Base-by-base conservation (phyloP, 2,888 invertebrate species). In the Melipona bicolor region DNA sequence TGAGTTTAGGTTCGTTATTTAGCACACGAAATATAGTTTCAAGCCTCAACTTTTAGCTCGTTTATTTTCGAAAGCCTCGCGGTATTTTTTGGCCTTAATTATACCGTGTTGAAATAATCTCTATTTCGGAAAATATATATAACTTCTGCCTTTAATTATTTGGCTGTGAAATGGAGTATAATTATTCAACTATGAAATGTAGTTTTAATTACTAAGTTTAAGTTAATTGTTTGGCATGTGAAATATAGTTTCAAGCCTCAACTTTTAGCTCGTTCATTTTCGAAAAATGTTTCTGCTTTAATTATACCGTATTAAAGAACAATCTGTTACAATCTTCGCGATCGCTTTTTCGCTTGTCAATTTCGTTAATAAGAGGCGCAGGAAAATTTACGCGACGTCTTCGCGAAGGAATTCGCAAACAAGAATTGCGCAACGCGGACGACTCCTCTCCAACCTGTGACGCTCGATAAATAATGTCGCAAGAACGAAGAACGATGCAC, bases 401-500 rank as follows among this genome's bases (percentile, higher is more conserved):
- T 64, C 32, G 73, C 43, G 76, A 84, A 71, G 61, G 56, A 27
- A 82, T 77, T 49, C 82, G 17, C 68, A 27, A 19, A 17, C 56
- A 32, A 72, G 73, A 78, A 67, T 79, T 52, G 52, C 67, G 21
- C 6, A n/a, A 43, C 50, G 19, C 32, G 32, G 4, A 65, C 61
- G 73, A 56, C 27, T n/a, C 36, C 73, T 81, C 77, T 77, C 69
- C 65, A 77, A 64, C 27, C 83, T 50, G 50, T 49, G 75, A 79
- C 72, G 72, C 69, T 79, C 79, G 77, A 65, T 86, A 81, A 86
- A 85, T 21, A 72, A 61, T 70, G 61, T 85, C 79, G 83, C 79
- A 71, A n/a, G n/a, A n/a, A 75, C 73, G 61, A 54, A 73, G 67
- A 59, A 71, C 67, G 75, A 76, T 64, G 59, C 69, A 50, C 68